Evolutionary conservation across 2,888 invertebrate species (phyloP), one percentile per base, ranked within the genome.

Genomic region (Hyppa rectilinea): DNA sequence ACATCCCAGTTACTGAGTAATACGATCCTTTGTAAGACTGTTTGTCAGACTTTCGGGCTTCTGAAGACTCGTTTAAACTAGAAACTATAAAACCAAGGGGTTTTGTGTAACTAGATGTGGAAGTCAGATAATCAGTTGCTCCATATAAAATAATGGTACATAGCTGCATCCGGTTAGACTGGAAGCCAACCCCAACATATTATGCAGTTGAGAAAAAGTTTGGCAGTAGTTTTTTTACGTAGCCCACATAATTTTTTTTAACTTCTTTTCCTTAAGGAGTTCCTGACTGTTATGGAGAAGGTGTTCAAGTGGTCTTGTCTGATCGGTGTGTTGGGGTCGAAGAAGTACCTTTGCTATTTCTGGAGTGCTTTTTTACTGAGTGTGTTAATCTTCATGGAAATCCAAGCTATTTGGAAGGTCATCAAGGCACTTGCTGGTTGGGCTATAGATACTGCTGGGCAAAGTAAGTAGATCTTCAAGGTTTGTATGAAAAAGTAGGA

Each of bases 341-440:
- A 81, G 34, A 78, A 80, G 26, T 68, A 71, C 14, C 9, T 85
- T 0, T 91, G 90, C 83, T 91, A 87, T 47, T 9, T 86, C 0
- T 93, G 91, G 91, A 91, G 89, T 26, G 40, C 84, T 2, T 14
- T 87, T 0, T 20, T 93, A 20, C 36, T 93, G 5, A 4, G 71
- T 1, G 45, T 83, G 0, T 66, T 93, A 2, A 26, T 91, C 0
- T 56, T 71, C 0, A 87, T 93, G 7, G 89, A 91, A 53, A 61
- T 34, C 0, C 78, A 82, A 20, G 88, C 92, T 3, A 87, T 92
- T 34, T 92, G 91, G 90, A 93, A 90, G 60, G 90, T 93, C 0
- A 85, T 93, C 0, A 92, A 89, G 58, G 91, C 92, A 5, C 77
- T 94, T 0, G 89, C 88, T 23, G 93, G 93, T 1, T 88, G 88